phyloP scores from a whole-genome alignment of 2,797 vertebrate species.

The Spinibarbus caldwelli region DNA sequence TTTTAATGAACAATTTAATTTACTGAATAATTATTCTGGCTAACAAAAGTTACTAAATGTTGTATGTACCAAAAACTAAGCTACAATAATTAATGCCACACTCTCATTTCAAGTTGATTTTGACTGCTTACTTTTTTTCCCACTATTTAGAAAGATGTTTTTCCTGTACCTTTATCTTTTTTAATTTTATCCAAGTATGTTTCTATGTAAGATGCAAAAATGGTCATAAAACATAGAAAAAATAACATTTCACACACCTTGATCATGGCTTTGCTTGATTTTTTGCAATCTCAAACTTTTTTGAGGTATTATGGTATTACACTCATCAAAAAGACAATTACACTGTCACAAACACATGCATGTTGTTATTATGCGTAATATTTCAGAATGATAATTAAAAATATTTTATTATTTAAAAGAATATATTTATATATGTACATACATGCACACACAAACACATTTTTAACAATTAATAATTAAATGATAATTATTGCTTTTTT shows the following conservation, averaged over 20 bases:
- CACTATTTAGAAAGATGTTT: neutral
- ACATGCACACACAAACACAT: no score
- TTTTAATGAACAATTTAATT: neutral
- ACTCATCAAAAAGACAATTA: neutral
- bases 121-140: neutral
- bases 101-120: neutral
- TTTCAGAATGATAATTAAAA: neutral
- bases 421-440: no score
- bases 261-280: neutral
- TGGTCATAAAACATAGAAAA: slow-evolving; percentile 3
- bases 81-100: slow-evolving; percentile 15
- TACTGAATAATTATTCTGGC: neutral
- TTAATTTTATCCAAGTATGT: neutral
- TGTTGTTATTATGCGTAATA: neutral
- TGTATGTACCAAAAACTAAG: slow-evolving; percentile 24
- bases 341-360: neutral
- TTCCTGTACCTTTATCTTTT: neutral
- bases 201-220: slow-evolving; percentile 31
- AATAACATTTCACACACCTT: slow-evolving; percentile 27
- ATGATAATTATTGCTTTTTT: no score
- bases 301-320: no score
- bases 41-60: slow-evolving; percentile 7
- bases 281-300: neutral
- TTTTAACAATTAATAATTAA: no score
- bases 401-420: no score